Evolutionary conservation across 2,888 invertebrate genomes (phyloP).

Genomic region (Tinea semifulvella): DNA sequence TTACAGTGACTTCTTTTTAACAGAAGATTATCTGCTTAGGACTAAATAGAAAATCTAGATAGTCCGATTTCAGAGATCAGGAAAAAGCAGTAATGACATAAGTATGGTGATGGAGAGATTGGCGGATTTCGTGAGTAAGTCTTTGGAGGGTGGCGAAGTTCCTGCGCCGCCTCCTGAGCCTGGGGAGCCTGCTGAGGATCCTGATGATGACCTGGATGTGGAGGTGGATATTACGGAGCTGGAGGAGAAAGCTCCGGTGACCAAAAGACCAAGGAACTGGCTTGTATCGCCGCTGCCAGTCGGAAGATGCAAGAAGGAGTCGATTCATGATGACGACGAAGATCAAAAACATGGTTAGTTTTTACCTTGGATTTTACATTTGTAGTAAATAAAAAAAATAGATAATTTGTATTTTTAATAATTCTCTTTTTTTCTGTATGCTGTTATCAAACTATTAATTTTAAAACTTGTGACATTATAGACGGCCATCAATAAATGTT

Average conservation of each 20-base stretch:
- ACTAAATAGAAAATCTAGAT: too few relatives aligned
- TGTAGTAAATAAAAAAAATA: too few relatives aligned
- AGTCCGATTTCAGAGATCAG: too few relatives aligned
- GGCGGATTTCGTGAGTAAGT: conserved; percentile 90
- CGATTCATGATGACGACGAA: conserved; percentile 43
- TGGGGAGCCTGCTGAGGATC: conserved; percentile 34
- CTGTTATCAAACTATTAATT: too few relatives aligned
- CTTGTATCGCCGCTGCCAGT: conserved; percentile 51
- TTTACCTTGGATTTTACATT: too few relatives aligned
- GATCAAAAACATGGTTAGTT: conserved; percentile 47
- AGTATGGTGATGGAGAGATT: conserved; percentile 84
- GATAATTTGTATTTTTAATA: too few relatives aligned
- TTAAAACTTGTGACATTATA: too few relatives aligned
- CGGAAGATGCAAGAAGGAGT: conserved; percentile 45
- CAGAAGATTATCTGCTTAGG: too few relatives aligned
- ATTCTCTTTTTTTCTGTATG: too few relatives aligned
- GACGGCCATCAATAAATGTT: too few relatives aligned
- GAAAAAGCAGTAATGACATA: too few relatives aligned
- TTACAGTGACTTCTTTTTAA: too few relatives aligned
- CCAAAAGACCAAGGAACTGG: conserved; percentile 55
- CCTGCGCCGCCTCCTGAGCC: conserved; percentile 59
- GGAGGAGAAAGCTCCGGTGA: conserved; percentile 47
- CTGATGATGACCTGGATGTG: conserved; percentile 39
- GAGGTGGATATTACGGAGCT: conserved; percentile 60
- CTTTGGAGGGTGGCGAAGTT: conserved; percentile 73